Base-by-base conservation (phyloP, 2,797 vertebrate genomes). In the Aulostomus chinensis region DNA sequence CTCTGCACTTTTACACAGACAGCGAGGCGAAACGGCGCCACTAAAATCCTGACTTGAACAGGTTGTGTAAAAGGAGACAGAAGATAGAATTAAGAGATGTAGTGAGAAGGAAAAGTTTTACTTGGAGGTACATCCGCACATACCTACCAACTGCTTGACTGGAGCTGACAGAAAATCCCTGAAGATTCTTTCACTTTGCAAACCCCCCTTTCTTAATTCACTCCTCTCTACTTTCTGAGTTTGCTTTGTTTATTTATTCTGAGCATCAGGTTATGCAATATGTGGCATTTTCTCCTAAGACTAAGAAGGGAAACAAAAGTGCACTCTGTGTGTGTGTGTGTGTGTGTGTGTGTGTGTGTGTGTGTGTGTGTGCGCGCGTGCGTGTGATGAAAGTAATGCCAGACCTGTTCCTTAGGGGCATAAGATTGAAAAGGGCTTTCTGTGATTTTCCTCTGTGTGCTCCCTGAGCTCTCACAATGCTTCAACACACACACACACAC, bases 231-330 rank as follows among this genome's bases (percentile, higher is more conserved):
- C 45, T 56, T 55, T 47, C 39, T 26, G 11, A 40, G 30, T 53
- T 26, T 64, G 47, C 49, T 76, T 47, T 73, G 53, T 76, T 73
- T 75, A 48, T 68, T 58, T 79, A 67, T 65, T 68, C 64, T 10
- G 4, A 53, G 41, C 7, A 3, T 63, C 40, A 70, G 42, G 58
- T 86, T 82, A 85, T 68, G 78, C 68, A 86, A 88, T 62, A 66
- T 1, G 4, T 73, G 79, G 50, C 51, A 78, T 81, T 81, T 82
- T 78, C 37, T 78, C 34, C 41, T 29, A 24, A 45, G 43, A 72
- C 43, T 43, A 38, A 55, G 28, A 62, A 50, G 26, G 22, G 35
- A 62, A 64, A 58, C 61, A 54, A 55, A 59, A 48, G 48, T 34
- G 38, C 52, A 43, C 40, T n/a, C n/a, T n/a, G n/a, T n/a, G n/a